These are phyloP conservation scores for Eulimnadia texana DNA, from an alignment of 1,140 invertebrate genomes.

Conservation along the genomic window DNA sequence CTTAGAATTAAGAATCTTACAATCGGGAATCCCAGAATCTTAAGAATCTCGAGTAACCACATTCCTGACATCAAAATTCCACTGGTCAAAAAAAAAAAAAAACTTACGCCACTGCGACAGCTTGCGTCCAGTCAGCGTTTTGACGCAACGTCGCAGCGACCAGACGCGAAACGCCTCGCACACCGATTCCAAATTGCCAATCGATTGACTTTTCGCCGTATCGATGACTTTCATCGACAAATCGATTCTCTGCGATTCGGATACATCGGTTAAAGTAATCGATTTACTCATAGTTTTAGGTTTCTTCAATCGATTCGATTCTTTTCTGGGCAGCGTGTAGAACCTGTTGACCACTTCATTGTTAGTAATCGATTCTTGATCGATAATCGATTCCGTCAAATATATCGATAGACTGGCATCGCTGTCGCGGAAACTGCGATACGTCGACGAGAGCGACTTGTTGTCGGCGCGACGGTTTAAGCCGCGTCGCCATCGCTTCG, in stretches of 20 bases:
- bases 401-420: constrained; percentile 20
- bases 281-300: constrained; percentile 9
- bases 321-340: no score
- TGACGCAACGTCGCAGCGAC: not conserved
- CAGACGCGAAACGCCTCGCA: not conserved
- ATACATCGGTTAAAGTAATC: not conserved
- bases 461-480: not conserved
- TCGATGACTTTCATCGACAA: not conserved
- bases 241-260: constrained; percentile 9
- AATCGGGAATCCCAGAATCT: no score
- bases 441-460: constrained; percentile 30
- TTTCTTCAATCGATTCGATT: no score
- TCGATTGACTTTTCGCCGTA: not conserved
- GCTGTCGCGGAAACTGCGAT: constrained; percentile 36
- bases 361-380: constrained; percentile 2
- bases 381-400: no score
- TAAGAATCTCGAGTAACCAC: no score
- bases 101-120: not conserved
- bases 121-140: not conserved
- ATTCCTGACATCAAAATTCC: no score
- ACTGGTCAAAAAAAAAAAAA: no score
- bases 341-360: constrained; percentile 29
- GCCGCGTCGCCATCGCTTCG: not conserved
- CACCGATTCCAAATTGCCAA: not conserved
- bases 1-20: no score